A percentile compares a stretch with the other conserved stretches of the same genome.
These are phyloP conservation scores for Octonoba sinensis DNA, from an alignment of 2,888 invertebrate genomes.

Conservation along the genomic window DNA sequence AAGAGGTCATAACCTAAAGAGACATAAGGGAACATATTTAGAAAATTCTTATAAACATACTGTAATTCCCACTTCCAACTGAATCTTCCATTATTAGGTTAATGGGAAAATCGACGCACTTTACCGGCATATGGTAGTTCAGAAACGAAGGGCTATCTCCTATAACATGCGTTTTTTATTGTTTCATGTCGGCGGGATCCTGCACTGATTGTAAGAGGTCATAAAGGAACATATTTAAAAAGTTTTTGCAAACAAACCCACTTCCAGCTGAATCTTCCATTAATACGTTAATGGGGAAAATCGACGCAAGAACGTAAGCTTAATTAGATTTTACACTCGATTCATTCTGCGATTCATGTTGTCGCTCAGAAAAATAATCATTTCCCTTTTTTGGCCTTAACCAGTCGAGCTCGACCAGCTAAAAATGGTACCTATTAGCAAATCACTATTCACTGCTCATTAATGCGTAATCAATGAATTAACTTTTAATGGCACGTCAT, in stretches of 20 bases:
- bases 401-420: slow-evolving; percentile 9
- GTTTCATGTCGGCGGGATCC: no score
- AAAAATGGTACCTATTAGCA: slow-evolving; percentile 35
- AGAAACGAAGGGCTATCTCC: no score
- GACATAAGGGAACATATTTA: no score
- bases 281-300: not conserved
- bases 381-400: slow-evolving; percentile 21
- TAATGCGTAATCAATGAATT: slow-evolving; percentile 53
- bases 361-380: slow-evolving; percentile 6
- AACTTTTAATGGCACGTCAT: slow-evolving; percentile 45
- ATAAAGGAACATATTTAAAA: not conserved
- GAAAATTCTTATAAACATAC: no score
- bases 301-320: not conserved
- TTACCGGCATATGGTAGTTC: no score
- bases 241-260: not conserved
- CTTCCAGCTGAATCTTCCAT: no score
- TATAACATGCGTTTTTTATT: no score
- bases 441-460: slow-evolving; percentile 43
- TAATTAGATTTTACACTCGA: slow-evolving; percentile 27
- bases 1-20: no score
- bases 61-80: no score
- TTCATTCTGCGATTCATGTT: not conserved
- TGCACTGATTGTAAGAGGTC: not conserved
- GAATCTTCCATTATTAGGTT: no score
- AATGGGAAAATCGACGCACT: no score